Evolutionary conservation across 2,113 vertebrate species (phyloP), one percentile per base, ranked within the genome.

Genomic region (Chloropsis hardwickii): DNA sequence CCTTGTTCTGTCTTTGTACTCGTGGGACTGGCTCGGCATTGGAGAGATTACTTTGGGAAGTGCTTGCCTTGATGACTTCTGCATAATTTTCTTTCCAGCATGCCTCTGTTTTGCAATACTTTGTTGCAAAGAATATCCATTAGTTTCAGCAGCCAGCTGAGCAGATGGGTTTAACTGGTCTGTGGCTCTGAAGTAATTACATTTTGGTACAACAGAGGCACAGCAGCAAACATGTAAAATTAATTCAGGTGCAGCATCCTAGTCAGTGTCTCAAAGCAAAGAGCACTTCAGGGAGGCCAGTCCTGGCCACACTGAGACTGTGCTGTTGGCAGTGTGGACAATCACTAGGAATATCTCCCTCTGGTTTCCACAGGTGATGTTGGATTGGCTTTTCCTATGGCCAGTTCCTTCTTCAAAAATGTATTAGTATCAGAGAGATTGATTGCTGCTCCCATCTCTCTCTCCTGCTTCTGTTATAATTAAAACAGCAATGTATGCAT

Each of bases 81-180:
- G 14, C 40, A 10, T 51, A 16, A 23, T 86, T 93, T 94, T 69
- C 64, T 79, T 90, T 40, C 1, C 39, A 73, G 27, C 9, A 4
- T 86, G 82, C 60, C 37, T 86, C 51, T 51, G 13, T 81, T 95
- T 86, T 67, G 37, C 21, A 39, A 29, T 64, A 74, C 48, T 64
- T 19, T 33, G 2, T 83, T 67, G 44, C 80, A 86, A 81, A 94
- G 71, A 88, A 83, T 48, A 67, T 86, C 72, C 60, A 13, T 88
- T 78, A 47, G 53, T 93, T 93, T 94, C 76, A 90, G 82, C 85
- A 93, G 90, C 81, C 74, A 58, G 71, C 80, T 83, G 80, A 91
- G 94, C 93, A 96, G 93, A 86, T 90, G 90, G 79, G 42, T 93
- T 88, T 86, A 93, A 81, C 88, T 88, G 79, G 76, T 92, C 76